phyloP scores from a whole-genome alignment of 2,888 invertebrate species.

The Acanthoscelides obtectus region DNA sequence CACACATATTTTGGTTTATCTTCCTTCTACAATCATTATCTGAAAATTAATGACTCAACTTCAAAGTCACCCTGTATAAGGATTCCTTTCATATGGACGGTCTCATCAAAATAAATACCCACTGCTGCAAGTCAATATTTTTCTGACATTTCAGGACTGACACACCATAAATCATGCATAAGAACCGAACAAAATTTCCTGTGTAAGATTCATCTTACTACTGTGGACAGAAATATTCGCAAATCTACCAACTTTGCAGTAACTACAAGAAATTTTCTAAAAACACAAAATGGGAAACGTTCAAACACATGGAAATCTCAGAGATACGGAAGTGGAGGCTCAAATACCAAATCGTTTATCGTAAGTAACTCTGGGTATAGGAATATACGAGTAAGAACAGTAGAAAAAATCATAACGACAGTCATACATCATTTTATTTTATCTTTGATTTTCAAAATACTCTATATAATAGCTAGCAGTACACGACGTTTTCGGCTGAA shows the following conservation, averaged over 20 bases:
- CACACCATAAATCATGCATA: not conserved
- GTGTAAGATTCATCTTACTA: not conserved
- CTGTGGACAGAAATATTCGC: not conserved
- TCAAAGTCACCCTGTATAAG: too few species aligned
- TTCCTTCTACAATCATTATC: too few species aligned
- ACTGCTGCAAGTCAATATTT: not conserved
- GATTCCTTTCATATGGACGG: too few species aligned
- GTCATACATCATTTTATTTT: too few species aligned
- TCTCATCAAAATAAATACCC: too few species aligned
- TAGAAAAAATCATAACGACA: too few species aligned
- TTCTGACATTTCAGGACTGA: not conserved
- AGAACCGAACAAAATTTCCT: not conserved
- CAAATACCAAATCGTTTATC: not conserved
- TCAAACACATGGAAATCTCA: not conserved
- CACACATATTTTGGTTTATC: too few species aligned
- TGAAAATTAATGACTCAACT: too few species aligned
- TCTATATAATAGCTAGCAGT: too few species aligned
- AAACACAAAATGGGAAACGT: not conserved
- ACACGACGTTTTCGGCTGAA: too few species aligned
- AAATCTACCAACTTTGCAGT: not conserved
- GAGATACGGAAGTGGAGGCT: not conserved
- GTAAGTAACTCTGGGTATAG: not conserved
- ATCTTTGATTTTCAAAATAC: too few species aligned
- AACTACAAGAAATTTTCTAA: not conserved
- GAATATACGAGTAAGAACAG: too few species aligned